Percentiles rank a stretch among this genome's conserved stretches.
Evolutionary conservation across 2,888 invertebrate genomes (phyloP).

Genomic region (Lomographa bimaculata): DNA sequence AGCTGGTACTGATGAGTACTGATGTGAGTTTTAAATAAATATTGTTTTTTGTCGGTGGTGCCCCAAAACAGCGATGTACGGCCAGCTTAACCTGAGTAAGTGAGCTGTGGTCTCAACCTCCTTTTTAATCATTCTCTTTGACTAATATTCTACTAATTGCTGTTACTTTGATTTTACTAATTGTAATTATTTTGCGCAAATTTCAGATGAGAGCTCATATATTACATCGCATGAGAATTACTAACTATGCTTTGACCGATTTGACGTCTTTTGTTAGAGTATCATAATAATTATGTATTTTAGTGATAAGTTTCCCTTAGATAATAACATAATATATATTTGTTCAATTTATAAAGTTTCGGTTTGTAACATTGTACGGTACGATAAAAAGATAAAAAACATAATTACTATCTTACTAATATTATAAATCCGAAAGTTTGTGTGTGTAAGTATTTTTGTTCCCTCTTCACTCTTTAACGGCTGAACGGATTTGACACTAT

Average conservation of each 20-base stretch:
- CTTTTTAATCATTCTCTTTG: slow-evolving; percentile 72
- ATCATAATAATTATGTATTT: slow-evolving; percentile 33
- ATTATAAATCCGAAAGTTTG: too few relatives aligned
- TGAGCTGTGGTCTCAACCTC: slow-evolving; percentile 83
- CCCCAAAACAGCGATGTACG: slow-evolving; percentile 80
- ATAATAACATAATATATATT: too few relatives aligned
- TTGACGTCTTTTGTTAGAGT: slow-evolving; percentile 54
- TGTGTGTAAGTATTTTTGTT: too few relatives aligned
- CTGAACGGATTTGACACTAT: too few relatives aligned
- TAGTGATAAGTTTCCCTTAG: too few relatives aligned
- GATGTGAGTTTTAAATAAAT: slow-evolving; percentile 63
- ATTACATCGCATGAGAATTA: slow-evolving; percentile 66
- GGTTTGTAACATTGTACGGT: too few relatives aligned
- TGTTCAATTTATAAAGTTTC: slow-evolving; percentile 1
- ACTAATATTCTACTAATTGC: slow-evolving; percentile 77
- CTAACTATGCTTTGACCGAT: slow-evolving; percentile 43
- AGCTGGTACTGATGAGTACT: slow-evolving; percentile 13
- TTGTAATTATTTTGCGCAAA: slow-evolving; percentile 55
- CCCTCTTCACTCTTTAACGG: too few relatives aligned
- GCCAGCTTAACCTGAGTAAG: slow-evolving; percentile 79
- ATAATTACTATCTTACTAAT: too few relatives aligned
- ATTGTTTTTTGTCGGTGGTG: slow-evolving; percentile 84
- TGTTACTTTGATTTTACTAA: slow-evolving; percentile 72
- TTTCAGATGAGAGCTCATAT: slow-evolving; percentile 61
- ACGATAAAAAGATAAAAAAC: too few relatives aligned